Evolutionary conservation across 2,113 vertebrate genomes (phyloP).

Genomic region (Eretmochelys imbricata): DNA sequence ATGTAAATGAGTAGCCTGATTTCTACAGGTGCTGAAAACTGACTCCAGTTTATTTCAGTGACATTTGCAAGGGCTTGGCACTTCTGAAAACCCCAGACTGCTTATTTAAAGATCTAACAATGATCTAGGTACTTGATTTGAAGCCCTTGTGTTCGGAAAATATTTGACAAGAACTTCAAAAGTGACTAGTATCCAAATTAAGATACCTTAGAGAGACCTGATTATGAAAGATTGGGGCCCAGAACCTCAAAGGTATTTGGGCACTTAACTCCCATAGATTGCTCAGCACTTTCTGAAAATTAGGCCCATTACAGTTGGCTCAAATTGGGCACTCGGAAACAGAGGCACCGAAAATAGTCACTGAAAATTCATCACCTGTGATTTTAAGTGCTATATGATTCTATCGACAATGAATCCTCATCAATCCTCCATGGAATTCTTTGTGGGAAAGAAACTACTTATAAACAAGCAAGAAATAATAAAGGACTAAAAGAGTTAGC

Average conservation of each 20-base stretch:
- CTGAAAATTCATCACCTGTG: not conserved
- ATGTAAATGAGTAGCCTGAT: not conserved
- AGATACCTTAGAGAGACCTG: not conserved
- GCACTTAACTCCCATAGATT: not conserved
- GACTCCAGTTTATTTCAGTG: not conserved
- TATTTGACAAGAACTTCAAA: not conserved
- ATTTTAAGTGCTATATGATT: not conserved
- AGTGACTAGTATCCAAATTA: not conserved
- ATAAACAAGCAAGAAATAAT: not conserved
- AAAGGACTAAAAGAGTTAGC: not conserved
- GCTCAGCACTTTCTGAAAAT: not conserved
- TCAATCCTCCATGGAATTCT: too few species aligned
- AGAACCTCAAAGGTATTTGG: not conserved
- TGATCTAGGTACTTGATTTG: not conserved
- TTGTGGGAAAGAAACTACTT: not conserved
- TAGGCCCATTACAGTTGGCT: not conserved
- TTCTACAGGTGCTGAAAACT: not conserved
- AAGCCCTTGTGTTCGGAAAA: not conserved
- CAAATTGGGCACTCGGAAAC: not conserved
- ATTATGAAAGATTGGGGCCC: not conserved
- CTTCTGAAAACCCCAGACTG: not conserved
- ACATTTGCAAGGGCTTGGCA: not conserved
- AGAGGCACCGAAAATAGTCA: not conserved
- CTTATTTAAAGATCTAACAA: not conserved
- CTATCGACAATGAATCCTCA: not conserved